Evolutionary conservation across 2,888 invertebrate species (phyloP), one percentile per base, ranked within the genome.

Genomic region (Melanostoma scalare): DNA sequence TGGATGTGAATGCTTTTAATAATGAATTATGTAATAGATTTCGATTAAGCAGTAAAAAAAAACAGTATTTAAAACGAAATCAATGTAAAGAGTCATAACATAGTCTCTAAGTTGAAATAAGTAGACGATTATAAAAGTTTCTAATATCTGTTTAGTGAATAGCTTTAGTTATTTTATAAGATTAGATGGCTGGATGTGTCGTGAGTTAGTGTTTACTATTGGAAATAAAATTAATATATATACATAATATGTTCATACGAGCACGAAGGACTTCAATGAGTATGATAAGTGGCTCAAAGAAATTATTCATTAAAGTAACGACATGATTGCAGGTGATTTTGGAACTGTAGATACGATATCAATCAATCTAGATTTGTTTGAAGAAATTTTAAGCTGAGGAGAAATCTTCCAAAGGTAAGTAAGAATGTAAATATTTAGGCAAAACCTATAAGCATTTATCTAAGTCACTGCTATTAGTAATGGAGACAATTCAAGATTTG

Each of bases 41-140:
- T 67, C 35, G 1, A 2, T 35, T 3, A 10, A 79, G 38, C 3
- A 38, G n/a, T n/a, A n/a, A 42, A 33, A 42, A 33, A 31, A 65
- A 38, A 8, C 60, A 52, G 50, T 56, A 74, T 50, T 69, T 68
- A 67, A 55, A 10, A 40, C 20, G 38, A 56, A 58, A 69, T 58
- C 61, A 63, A 56, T 67, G 40, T 42, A 77, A 81, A 58, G 52
- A 82, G 82, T 82, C 82, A 82, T 78, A 78, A 72, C 60, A 69
- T 69, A 73, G 58, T 65, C n/a, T 40, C 8, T 77, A 82, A 77
- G 76, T 61, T 61, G 55, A 72, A 72, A 35, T 74, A 53, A 40
- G 42, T 81, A 76, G 71, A 71, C 38, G 20, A 71, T 61, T 67
- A 60, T 42, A 36, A 82, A 82, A 69, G 82, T 82, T 82, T 82